Conservation (phyloP, 2,797 vertebrate species). For the Nannoperca australis region DNA sequence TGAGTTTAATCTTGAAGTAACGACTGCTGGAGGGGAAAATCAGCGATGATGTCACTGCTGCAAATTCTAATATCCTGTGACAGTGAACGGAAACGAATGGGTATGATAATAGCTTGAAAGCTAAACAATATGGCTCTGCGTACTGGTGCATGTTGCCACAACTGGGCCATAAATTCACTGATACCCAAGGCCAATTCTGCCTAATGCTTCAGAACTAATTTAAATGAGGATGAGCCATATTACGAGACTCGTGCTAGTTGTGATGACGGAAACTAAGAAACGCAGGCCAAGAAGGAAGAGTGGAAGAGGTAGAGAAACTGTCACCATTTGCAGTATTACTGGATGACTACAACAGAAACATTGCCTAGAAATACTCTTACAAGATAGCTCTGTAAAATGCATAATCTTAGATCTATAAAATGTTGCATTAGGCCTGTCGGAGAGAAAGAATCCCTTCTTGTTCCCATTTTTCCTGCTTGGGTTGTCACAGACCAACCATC, state of each 20-base stretch:
- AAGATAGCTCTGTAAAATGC: neutral
- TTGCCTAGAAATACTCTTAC: neutral
- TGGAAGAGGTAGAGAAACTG: neutral
- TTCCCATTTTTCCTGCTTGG: constrained; percentile 53
- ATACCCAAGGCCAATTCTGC: constrained; percentile 62
- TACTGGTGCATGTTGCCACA: constrained; percentile 61
- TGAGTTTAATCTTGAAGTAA: constrained; percentile 36
- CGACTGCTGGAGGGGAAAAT: constrained; percentile 46
- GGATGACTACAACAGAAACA: neutral
- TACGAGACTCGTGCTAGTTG: constrained; percentile 20
- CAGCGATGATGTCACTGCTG: constrained; percentile 33
- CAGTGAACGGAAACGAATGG: constrained; percentile 35
- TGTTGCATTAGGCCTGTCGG: constrained; percentile 11
- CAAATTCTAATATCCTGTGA: constrained; percentile 42
- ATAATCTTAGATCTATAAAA: constrained; percentile 16
- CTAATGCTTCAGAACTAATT: constrained; percentile 78
- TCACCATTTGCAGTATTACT: neutral
- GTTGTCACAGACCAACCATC: constrained; percentile 63
- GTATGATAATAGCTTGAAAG: constrained; percentile 44
- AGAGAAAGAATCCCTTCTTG: constrained; percentile 45
- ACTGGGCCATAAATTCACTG: constrained; percentile 60
- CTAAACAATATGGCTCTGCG: constrained; percentile 48
- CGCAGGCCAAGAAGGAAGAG: neutral
- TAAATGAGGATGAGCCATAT: constrained; percentile 67
- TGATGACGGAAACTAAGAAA: constrained; percentile 32